phyloP scores from a whole-genome alignment of 2,113 vertebrate species.

The Fukomys damarensis region DNA sequence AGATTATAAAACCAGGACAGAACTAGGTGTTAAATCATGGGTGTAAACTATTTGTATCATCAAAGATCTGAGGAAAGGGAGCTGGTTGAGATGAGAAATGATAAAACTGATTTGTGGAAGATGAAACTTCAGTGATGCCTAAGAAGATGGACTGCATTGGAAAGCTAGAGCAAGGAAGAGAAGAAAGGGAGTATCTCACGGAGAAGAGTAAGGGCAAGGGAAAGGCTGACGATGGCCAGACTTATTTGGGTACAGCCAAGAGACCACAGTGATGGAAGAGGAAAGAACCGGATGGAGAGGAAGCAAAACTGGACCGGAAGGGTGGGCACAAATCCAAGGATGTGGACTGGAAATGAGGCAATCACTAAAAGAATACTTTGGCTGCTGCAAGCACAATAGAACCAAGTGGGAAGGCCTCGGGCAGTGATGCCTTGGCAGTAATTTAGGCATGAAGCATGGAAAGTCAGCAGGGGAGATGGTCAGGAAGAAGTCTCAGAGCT shows the following conservation, averaged over 20 bases:
- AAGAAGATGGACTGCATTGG: not conserved
- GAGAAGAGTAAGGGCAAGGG: not conserved
- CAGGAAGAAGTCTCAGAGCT: not conserved
- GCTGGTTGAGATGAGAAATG: not conserved
- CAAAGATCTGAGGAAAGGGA: not conserved
- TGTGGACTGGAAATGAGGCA: not conserved
- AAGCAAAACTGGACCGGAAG: not conserved
- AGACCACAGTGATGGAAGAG: not conserved
- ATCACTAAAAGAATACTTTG: not conserved
- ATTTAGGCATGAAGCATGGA: not conserved
- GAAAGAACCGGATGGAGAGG: not conserved
- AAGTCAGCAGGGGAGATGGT: not conserved
- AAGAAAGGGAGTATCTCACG: not conserved
- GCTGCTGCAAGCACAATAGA: fast-evolving
- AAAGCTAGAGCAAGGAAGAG: not conserved
- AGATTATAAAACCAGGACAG: not conserved
- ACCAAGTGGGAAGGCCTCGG: fast-evolving
- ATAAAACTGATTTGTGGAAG: not conserved
- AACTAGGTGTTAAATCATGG: not conserved
- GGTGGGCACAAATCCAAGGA: not conserved
- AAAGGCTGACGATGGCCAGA: not conserved
- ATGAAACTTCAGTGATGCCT: not conserved
- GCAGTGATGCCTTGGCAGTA: not conserved
- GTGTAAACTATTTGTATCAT: not conserved
- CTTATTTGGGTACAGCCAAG: not conserved